Evolutionary conservation across 1,140 invertebrate genomes (phyloP).

Genomic region (Zaprionus nigranus): DNA sequence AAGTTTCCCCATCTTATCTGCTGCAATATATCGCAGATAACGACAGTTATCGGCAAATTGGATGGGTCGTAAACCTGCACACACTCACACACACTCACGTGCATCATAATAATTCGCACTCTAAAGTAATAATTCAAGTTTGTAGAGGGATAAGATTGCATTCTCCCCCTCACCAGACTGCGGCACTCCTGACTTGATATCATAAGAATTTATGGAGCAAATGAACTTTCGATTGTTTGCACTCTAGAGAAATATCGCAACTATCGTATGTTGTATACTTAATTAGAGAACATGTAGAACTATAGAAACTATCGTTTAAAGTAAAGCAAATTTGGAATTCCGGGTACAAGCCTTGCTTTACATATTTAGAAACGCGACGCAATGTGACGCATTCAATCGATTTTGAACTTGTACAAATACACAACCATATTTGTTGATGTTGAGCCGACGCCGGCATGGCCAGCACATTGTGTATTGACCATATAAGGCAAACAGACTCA

Average conservation of each 20-base stretch:
- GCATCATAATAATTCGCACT: constrained; percentile 32
- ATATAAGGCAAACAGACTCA: constrained; percentile 49
- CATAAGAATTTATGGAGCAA: not conserved
- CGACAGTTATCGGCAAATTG: constrained; percentile 53
- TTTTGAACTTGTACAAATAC: constrained; percentile 28
- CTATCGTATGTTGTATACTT: not conserved
- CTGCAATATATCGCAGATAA: constrained; percentile 58
- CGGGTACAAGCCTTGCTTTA: constrained; percentile 7
- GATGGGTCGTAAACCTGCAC: constrained; percentile 62
- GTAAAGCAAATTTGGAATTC: not conserved
- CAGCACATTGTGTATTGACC: constrained; percentile 30
- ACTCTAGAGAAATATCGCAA: not conserved
- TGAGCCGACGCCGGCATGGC: constrained; percentile 8
- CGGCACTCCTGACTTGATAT: constrained; percentile 39
- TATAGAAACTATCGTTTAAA: not conserved
- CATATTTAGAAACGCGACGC: not conserved
- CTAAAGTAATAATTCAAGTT: constrained; percentile 57
- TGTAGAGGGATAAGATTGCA: constrained; percentile 68
- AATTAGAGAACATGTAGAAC: not conserved
- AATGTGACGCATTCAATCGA: not conserved
- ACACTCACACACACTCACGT: constrained; percentile 26
- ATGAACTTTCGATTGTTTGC: not conserved
- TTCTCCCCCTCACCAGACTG: not conserved
- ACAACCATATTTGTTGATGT: constrained; percentile 74
- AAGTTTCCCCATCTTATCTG: constrained; percentile 52